Base-by-base conservation (phyloP, 2,888 invertebrate genomes). In the Chaetoderma sp. region DNA sequence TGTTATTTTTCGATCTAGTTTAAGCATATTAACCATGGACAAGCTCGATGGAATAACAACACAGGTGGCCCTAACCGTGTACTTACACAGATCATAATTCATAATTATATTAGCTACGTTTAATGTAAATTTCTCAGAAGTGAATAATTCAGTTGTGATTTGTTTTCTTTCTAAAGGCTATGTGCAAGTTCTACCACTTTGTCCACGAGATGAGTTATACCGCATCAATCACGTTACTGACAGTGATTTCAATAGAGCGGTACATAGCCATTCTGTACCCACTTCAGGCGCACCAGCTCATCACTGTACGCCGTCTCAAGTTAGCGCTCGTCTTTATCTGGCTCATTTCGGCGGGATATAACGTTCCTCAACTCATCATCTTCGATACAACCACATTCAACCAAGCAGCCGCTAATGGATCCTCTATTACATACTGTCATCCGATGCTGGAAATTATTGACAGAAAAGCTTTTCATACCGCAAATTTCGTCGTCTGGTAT, bases 161-260 rank as follows among this genome's bases (percentile, higher is more conserved):
- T 58, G 18, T n/a, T 56, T 60, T 70, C 57, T 57, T 32, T 25
- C 71, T 74, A 6, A 77, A 82, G 81, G 76, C 69, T 16, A 78
- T 96, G 71, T 96, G 96, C 88, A 94, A 94, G 86, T 92, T 94
- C 90, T 95, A 95, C 87, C 93, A 94, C 88, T 95, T 95, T 83
- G 92, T 94, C 23, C 93, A 94, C 85, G 93, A 93, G 16, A 88
- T 96, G 74, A 94, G 94, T 84, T 95, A 95, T 87, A 94, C 94
- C 1, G 94, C 94, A 1, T 95, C 95, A 21, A 94, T 95, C 78
- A 92, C 94, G 81, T 95, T 96, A 71, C 88, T 96, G 70, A 93
- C 95, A 36, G 93, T 95, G 8, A 83, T 84, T 33, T 81, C 82
- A 3, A 66, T 79, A 16, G 84, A 84, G 71, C 72, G 80, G 8